Base-by-base conservation (phyloP, 2,888 invertebrate species). In the Pristionchus exspectatus region DNA sequence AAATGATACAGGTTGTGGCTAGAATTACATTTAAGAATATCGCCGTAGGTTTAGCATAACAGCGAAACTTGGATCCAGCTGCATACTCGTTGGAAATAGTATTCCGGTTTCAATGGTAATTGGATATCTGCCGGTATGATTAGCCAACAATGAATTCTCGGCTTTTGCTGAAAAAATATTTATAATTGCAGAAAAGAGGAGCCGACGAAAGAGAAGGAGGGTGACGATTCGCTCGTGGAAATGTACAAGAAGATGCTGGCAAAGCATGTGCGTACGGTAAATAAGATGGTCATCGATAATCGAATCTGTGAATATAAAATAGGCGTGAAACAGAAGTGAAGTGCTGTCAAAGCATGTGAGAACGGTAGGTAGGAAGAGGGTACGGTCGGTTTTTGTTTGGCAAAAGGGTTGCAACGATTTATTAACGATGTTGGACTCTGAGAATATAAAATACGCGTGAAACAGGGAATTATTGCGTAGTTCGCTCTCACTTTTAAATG, bases 231-330 rank as follows among this genome's bases (percentile, higher is more conserved):
- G 33, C 54, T 90, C 27, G 63, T 87, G 88, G 54, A 59, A 24
- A 83, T 87, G 54, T 90, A 90, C 86, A 83, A 69, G 83, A 63
- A 54, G 69, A 90, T 87, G 90, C 87, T 90, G 24, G 66, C 59
- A 14, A 86, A 87, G 44, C 87, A 87, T 86, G 89, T 85, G 74
- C 56, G 85, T 81, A 33, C 50, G 56, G 85, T 72, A 66, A 1
- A 38, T 16, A 2, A 59, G 59, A 59, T 30, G 59, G 10, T 30
- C n/a, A 83, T 38, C 38, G 38, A 38, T 38, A 38, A 38, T 38
- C 38, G 5, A 38, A 9, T n/a, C 7, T 9, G 69, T 14, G 69
- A 27, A 10, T 69, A 69, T 56, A 9, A 56, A 56, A 56, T 12
- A 56, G 56, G 56, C 18, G 56, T 56, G 56, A 56, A 56, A 56